Conservation (phyloP, 2,113 vertebrate genomes). For the Phaethornis superciliosus region DNA sequence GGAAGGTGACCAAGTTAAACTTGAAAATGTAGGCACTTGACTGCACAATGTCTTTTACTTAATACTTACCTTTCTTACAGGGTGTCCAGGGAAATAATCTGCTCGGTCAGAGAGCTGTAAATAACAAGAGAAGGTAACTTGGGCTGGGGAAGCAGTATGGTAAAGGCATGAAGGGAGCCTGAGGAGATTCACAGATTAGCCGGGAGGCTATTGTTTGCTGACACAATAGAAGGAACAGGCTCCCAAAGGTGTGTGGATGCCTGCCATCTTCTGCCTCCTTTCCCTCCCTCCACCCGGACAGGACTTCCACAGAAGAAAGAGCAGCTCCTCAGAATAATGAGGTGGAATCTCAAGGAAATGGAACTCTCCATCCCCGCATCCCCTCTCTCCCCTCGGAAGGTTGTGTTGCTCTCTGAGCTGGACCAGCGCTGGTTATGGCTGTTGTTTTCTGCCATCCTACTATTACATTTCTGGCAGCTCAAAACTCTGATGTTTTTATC, state of each 20-base stretch:
- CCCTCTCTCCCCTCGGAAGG: rapidly evolving
- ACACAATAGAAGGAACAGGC: conserved; percentile 63
- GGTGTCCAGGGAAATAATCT: background rate
- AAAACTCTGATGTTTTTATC: background rate
- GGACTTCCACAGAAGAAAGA: background rate
- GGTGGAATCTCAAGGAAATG: background rate
- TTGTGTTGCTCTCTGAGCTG: background rate
- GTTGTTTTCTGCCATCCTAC: background rate
- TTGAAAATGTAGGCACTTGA: background rate
- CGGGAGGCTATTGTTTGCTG: conserved; percentile 31
- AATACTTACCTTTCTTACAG: background rate
- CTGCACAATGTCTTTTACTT: background rate
- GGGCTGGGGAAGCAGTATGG: conserved; percentile 25
- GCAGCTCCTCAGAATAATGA: background rate
- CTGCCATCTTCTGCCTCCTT: conserved; percentile 42
- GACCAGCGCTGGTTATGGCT: background rate
- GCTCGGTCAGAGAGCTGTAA: background rate
- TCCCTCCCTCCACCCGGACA: background rate
- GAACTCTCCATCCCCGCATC: background rate
- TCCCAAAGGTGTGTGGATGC: conserved; percentile 24
- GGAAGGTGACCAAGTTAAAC: background rate
- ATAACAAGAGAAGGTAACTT: conserved; percentile 6
- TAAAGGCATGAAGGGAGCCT: conserved; percentile 51
- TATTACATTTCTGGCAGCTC: background rate
- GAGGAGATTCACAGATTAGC: conserved; percentile 56